Percentiles rank a stretch among this genome's conserved stretches.
phyloP scores from a whole-genome alignment of 2,797 vertebrate genomes.

The Pangasius macronema region DNA sequence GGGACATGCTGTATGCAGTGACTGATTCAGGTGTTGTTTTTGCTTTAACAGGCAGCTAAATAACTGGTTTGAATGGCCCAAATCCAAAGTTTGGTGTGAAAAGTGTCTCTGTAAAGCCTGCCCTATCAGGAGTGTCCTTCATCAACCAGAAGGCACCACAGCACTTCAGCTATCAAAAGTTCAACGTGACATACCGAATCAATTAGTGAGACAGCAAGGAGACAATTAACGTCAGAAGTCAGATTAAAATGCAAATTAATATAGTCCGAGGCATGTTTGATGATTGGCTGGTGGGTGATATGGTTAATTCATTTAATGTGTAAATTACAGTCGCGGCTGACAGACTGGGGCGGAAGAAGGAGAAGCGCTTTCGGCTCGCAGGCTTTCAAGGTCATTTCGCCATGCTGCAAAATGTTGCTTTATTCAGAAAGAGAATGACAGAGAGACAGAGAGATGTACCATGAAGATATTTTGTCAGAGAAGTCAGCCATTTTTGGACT shows the following conservation, averaged over 20 bases:
- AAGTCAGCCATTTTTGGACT: background rate
- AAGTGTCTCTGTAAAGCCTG: background rate
- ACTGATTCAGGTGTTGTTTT: background rate
- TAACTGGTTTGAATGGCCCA: background rate
- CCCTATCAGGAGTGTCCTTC: background rate
- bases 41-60: background rate
- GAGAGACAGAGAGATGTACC: background rate
- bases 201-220: slow-evolving; percentile 14
- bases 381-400: slow-evolving; percentile 14
- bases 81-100: background rate
- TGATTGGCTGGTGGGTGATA: background rate
- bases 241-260: slow-evolving; percentile 30
- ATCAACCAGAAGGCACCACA: background rate
- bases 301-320: slow-evolving; percentile 5
- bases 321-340: slow-evolving; percentile 2
- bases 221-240: background rate
- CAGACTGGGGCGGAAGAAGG: background rate
- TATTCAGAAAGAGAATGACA: background rate
- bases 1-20: background rate
- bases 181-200: background rate
- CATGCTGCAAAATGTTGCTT: background rate
- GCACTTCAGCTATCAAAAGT: slow-evolving; percentile 5
- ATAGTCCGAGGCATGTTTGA: slow-evolving; percentile 2
- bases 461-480: background rate
- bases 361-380: background rate